phyloP scores from a whole-genome alignment of 2,113 vertebrate genomes.

The Caretta caretta region DNA sequence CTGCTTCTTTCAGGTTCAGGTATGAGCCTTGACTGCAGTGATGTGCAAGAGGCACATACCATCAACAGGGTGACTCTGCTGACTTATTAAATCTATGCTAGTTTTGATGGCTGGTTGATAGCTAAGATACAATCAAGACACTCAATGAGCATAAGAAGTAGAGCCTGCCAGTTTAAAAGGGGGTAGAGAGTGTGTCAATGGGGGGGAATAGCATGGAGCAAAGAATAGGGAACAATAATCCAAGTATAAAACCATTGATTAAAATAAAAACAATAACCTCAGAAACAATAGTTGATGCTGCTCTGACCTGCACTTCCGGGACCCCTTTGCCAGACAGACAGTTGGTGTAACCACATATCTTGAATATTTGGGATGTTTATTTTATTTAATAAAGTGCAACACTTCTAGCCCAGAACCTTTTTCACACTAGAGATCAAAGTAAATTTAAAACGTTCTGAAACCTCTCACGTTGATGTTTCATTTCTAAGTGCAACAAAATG shows the following conservation, averaged over 20 bases:
- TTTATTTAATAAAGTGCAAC: accelerated
- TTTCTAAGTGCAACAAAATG: background rate
- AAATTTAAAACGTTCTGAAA: background rate
- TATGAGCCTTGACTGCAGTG: background rate
- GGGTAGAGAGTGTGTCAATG: background rate
- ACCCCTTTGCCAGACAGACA: background rate
- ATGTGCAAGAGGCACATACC: background rate
- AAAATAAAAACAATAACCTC: conserved; percentile 39
- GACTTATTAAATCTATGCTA: background rate
- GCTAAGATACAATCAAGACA: background rate
- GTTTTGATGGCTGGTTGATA: background rate
- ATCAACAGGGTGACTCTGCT: background rate
- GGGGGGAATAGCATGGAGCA: background rate
- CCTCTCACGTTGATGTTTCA: background rate
- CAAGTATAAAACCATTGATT: background rate
- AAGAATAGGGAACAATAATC: background rate
- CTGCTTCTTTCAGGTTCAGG: background rate
- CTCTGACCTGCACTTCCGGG: background rate
- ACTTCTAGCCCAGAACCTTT: background rate
- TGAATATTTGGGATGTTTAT: background rate
- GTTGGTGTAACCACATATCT: background rate
- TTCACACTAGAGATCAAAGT: background rate
- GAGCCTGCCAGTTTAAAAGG: background rate
- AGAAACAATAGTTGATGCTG: conserved; percentile 15
- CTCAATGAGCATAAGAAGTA: conserved; percentile 24